These are phyloP conservation scores for Cactoblastis cactorum DNA, from an alignment of 2,888 invertebrate genomes.

Conservation along the genomic window DNA sequence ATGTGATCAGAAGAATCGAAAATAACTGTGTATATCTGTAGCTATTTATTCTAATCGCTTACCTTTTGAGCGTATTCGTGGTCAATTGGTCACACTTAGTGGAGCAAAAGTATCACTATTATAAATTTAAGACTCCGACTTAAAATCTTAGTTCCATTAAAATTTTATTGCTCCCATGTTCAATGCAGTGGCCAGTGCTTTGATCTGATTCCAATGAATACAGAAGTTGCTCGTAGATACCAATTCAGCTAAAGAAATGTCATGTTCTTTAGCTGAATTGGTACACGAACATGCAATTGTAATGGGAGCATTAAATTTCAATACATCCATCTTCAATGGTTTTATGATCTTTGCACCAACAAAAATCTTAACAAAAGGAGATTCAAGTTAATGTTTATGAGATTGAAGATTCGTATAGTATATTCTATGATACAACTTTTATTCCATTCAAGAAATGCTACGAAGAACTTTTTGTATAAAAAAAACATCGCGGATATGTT, in stretches of 20 bases:
- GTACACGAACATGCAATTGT: background rate
- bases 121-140: background rate
- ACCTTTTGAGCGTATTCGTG: too few relatives aligned
- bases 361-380: too few relatives aligned
- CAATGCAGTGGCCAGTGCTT: slow-evolving; percentile 4
- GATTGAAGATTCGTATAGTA: too few relatives aligned
- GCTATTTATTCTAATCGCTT: too few relatives aligned
- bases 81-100: too few relatives aligned
- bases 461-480: background rate
- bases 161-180: background rate
- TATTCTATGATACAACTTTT: too few relatives aligned
- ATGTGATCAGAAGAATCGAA: too few relatives aligned
- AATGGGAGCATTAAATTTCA: background rate
- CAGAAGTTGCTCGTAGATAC: slow-evolving; percentile 9
- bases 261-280: too few relatives aligned
- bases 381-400: too few relatives aligned
- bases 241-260: slow-evolving; percentile 6
- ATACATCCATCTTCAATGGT: background rate
- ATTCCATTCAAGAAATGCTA: background rate
- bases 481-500: slow-evolving; percentile 35
- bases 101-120: background rate
- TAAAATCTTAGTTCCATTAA: background rate
- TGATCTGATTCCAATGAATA: slow-evolving; percentile 9
- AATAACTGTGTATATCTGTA: too few relatives aligned
- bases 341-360: background rate